Evolutionary conservation across 2,113 vertebrate species (phyloP).

Genomic region (Chitala chitala): DNA sequence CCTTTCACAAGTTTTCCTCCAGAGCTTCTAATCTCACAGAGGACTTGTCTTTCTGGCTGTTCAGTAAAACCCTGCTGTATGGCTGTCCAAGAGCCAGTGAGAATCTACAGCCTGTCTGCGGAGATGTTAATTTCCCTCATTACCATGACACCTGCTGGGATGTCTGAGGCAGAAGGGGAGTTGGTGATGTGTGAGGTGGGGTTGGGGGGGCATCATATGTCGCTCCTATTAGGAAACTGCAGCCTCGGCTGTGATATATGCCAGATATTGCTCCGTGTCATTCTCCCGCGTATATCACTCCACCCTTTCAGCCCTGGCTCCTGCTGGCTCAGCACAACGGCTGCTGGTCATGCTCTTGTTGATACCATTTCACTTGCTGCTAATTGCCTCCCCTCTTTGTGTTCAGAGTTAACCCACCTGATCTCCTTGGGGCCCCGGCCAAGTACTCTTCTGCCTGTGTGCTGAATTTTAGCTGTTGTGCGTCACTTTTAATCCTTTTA

Average conservation of each 20-base stretch:
- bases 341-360: background rate
- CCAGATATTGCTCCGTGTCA: slow-evolving; percentile 6
- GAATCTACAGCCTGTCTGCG: background rate
- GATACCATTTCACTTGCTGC: slow-evolving; percentile 11
- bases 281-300: slow-evolving; percentile 5
- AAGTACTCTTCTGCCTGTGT: background rate
- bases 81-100: background rate
- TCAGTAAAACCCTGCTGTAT: background rate
- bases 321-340: slow-evolving; percentile 14
- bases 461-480: background rate
- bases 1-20: too few species aligned
- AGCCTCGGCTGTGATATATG: background rate
- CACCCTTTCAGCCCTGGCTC: background rate
- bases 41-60: background rate
- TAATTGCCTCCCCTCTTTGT: slow-evolving; percentile 8
- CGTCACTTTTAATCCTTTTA: background rate
- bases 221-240: background rate
- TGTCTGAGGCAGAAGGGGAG: background rate
- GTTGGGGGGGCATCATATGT: slow-evolving; percentile 17
- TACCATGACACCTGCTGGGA: slow-evolving; percentile 12
- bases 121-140: slow-evolving; percentile 15
- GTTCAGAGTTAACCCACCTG: background rate
- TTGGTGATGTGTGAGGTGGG: too few species aligned
- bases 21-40: too few species aligned
- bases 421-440: background rate